Base-by-base conservation (phyloP, 2,888 invertebrate species). In the Diabrotica balteata region DNA sequence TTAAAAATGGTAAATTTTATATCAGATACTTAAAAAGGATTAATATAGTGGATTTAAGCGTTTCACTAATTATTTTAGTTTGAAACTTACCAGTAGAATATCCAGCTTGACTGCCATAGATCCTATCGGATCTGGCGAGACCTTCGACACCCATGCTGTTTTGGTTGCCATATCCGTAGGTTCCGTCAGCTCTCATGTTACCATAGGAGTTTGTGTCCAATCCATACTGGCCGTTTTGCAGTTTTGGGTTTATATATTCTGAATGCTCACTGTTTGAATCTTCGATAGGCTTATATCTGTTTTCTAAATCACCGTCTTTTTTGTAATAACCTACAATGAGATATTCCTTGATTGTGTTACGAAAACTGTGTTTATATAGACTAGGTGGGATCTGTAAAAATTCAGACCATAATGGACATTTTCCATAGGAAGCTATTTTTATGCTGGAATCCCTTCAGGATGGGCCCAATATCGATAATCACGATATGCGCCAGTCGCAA, bases 301-400 rank as follows among this genome's bases (percentile, higher is more conserved):
- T 82, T 64, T 80, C 82, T 10, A 83, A 71, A 66, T 84, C 84
- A 7, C 84, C 84, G 65, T 81, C 80, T 77, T 81, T 81, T 8
- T 79, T 75, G 68, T 83, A 83, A 64, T 77, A 83, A 7, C 83
- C 83, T 81, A 32, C 50, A 61, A 51, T 22, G 43, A 51, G 32
- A 32, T 32, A 32, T 32, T 32, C 4, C 32, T 32, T 32, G 32
- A 32, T 32, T 32, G 5, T 32, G 32, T 32, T 32, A 32, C 32
- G 5, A 32, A 32, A 32, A 4, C 32, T 32, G 32, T 32, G 32
- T 32, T 32, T 17, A 17, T n/a, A n/a, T n/a, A n/a, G n/a, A n/a
- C n/a, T n/a, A n/a, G n/a, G n/a, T n/a, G n/a, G n/a, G n/a, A n/a
- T n/a, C n/a, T n/a, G n/a, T n/a, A n/a, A n/a, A n/a, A n/a, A n/a